These are phyloP conservation scores for Arrhamphus sclerolepis DNA, from an alignment of 2,797 vertebrate genomes.

Conservation along the genomic window DNA sequence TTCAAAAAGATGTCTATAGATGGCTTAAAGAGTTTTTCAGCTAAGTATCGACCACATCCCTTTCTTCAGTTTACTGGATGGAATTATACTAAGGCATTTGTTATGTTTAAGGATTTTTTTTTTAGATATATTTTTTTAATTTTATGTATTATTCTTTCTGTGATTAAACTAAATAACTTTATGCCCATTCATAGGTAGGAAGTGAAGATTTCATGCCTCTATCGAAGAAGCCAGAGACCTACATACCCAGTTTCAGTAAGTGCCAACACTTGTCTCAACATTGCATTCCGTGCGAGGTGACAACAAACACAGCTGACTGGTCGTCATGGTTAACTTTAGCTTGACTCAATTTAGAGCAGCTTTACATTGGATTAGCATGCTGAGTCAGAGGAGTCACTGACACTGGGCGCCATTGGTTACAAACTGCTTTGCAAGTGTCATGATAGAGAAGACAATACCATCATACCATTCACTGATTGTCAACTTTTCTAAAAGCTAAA, in stretches of 20 bases:
- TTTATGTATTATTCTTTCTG: constrained; percentile 29
- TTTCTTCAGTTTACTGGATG: constrained; percentile 58
- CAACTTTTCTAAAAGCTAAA: not conserved
- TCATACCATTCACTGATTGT: not conserved
- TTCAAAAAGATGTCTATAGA: constrained; percentile 4
- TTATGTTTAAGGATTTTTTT: constrained; percentile 43
- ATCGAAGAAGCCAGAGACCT: constrained; percentile 67
- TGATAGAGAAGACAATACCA: not conserved
- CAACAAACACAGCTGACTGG: constrained; percentile 13
- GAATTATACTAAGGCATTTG: constrained; percentile 52
- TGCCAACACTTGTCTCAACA: constrained; percentile 9
- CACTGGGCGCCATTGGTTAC: constrained; percentile 31
- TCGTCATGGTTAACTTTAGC: constrained; percentile 43
- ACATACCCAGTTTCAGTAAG: constrained; percentile 80
- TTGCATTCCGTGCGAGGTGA: constrained; percentile 3
- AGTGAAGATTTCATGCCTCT: constrained; percentile 76
- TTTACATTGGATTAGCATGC: constrained; percentile 69
- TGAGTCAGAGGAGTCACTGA: constrained; percentile 55
- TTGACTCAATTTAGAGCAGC: constrained; percentile 54
- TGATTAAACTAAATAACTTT: constrained; percentile 32
- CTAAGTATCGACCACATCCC: constrained; percentile 31
- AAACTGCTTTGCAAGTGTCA: constrained; percentile 13
- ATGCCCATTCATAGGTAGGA: constrained; percentile 50
- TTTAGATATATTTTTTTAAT: constrained; percentile 36
- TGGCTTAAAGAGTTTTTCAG: constrained; percentile 9